phyloP scores from a whole-genome alignment of 2,113 vertebrate species.

The Boulengerochromis microlepis region DNA sequence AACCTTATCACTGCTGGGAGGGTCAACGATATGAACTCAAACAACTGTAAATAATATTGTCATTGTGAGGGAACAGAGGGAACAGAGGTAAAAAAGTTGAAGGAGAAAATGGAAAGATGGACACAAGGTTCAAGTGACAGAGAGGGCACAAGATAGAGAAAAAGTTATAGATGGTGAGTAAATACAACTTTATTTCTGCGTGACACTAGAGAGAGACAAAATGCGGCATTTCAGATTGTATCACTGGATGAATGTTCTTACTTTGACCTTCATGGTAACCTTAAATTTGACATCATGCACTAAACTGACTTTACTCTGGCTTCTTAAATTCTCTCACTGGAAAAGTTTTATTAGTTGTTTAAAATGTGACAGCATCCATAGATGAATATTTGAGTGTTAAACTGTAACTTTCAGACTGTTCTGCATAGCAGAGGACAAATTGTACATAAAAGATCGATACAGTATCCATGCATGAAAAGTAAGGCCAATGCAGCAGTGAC shows the following conservation, averaged over 20 bases:
- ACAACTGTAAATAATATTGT: constrained; percentile 45
- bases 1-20: constrained; percentile 36
- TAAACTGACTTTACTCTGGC: neutral
- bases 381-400: neutral
- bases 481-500: neutral
- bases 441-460: neutral
- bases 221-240: neutral
- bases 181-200: neutral
- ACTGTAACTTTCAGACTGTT: neutral
- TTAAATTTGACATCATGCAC: neutral
- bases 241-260: neutral
- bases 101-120: neutral
- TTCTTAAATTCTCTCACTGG: neutral
- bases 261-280: neutral
- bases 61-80: neutral
- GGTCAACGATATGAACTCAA: constrained; percentile 41
- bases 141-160: neutral
- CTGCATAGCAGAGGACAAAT: neutral
- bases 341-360: neutral
- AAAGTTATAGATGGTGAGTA: neutral
- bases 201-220: neutral
- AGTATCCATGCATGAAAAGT: neutral
- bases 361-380: neutral
- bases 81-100: neutral
- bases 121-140: neutral